Percentiles rank a stretch among this genome's conserved stretches.
Conservation (phyloP, 2,797 vertebrate genomes). For the Gallinago solitaria region DNA sequence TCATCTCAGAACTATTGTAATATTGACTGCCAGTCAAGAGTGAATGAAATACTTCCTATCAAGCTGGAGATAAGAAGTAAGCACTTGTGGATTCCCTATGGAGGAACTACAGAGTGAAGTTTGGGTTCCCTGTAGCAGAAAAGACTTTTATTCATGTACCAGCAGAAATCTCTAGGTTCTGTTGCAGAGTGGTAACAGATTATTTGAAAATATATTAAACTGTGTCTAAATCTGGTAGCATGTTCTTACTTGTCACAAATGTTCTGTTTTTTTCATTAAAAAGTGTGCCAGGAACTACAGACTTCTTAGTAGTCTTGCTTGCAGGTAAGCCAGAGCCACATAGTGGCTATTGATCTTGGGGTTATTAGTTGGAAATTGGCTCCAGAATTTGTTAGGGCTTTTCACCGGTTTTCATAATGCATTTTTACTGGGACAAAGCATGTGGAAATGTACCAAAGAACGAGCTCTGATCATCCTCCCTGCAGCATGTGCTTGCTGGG, state of each 20-base stretch:
- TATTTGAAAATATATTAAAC: not conserved
- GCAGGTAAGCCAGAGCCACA: not conserved
- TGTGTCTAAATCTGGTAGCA: not conserved
- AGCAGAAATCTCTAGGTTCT: not conserved
- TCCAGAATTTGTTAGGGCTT: not conserved
- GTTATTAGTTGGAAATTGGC: not conserved
- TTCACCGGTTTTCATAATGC: not conserved
- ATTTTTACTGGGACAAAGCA: not conserved
- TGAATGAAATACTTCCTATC: not conserved
- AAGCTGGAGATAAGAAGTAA: not conserved
- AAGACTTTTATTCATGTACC: not conserved
- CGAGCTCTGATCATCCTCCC: not conserved
- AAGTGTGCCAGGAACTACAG: not conserved
- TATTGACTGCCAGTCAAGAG: not conserved
- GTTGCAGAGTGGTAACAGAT: not conserved
- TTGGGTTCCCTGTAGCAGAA: not conserved
- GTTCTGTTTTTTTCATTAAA: not conserved
- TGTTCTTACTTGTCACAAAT: not conserved
- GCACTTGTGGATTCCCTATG: not conserved
- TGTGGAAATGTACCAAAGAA: not conserved
- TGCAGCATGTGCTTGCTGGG: not conserved
- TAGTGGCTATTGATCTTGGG: not conserved
- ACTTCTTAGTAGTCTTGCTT: not conserved
- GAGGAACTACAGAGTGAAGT: not conserved
- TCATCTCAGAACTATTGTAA: not conserved